Percentiles rank a stretch among this genome's conserved stretches.
phyloP scores from a whole-genome alignment of 2,797 vertebrate genomes.

The Schizopygopsis malacanthus region DNA sequence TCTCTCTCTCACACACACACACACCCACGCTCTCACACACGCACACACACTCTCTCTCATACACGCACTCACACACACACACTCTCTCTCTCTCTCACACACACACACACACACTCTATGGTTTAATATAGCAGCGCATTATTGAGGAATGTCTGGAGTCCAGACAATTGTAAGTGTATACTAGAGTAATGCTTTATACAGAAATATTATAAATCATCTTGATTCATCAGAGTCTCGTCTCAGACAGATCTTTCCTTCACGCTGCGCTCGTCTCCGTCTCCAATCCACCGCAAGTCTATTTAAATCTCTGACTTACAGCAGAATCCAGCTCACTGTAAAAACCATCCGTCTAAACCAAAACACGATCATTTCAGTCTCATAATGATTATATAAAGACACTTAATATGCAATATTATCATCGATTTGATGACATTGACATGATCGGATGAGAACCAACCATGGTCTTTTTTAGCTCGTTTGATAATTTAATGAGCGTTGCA shows the following conservation, averaged over 20 bases:
- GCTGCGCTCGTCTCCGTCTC: neutral
- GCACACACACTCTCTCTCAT: too few species aligned
- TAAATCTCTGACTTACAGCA: neutral
- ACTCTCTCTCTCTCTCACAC: neutral
- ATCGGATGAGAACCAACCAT: neutral
- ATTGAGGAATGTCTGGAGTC: slow-evolving; percentile 49
- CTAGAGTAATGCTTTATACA: slow-evolving; percentile 44
- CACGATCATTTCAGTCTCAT: neutral
- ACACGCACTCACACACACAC: too few species aligned
- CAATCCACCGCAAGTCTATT: slow-evolving; percentile 22
- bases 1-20: too few species aligned
- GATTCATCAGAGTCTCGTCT: slow-evolving; percentile 36
- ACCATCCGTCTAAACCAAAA: neutral
- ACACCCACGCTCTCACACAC: too few species aligned
- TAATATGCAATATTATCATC: neutral
- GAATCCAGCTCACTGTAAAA: neutral
- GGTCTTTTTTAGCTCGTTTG: neutral
- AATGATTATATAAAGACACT: neutral
- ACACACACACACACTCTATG: neutral
- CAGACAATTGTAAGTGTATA: slow-evolving; percentile 35
- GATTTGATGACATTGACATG: neutral
- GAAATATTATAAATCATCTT: slow-evolving; percentile 51
- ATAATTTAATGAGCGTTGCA: neutral
- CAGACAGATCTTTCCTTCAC: neutral
- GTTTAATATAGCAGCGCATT: slow-evolving; percentile 54